Percentiles rank a stretch among this genome's conserved stretches.
Evolutionary conservation across 2,113 vertebrate species (phyloP).

Genomic region (Ceyx margarethae): DNA sequence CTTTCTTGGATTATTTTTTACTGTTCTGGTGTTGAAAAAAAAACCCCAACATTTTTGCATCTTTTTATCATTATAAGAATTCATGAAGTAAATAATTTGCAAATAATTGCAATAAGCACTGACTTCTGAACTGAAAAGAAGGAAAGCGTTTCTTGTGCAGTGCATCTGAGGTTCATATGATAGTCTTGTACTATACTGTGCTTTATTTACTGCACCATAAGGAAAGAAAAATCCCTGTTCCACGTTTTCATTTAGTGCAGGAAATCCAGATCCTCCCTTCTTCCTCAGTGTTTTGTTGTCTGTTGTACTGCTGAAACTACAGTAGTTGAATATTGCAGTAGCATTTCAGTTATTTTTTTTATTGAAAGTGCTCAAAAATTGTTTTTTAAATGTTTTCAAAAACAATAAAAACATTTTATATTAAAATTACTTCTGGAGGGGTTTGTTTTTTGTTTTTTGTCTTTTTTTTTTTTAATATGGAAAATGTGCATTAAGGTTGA

Average conservation of each 20-base stretch:
- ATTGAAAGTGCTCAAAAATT: constrained; percentile 92
- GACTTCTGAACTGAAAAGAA: constrained; percentile 86
- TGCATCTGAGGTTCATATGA: constrained; percentile 88
- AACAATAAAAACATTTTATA: constrained; percentile 98
- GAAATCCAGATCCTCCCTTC: constrained; percentile 77
- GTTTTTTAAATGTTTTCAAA: constrained; percentile 97
- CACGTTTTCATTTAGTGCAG: constrained; percentile 86
- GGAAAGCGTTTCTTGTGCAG: constrained; percentile 82
- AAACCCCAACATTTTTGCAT: constrained; percentile 69
- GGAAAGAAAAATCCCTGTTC: constrained; percentile 77
- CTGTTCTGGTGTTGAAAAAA: constrained; percentile 81
- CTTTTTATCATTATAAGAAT: constrained; percentile 86
- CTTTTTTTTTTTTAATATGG: neutral
- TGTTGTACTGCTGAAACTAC: constrained; percentile 93
- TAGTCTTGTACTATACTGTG: constrained; percentile 83
- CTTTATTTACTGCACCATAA: constrained; percentile 84
- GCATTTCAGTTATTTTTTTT: constrained; percentile 92
- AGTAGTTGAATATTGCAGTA: constrained; percentile 97
- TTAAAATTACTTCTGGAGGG: constrained; percentile 55
- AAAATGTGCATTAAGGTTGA: neutral
- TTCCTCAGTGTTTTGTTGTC: constrained; percentile 83
- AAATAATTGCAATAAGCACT: constrained; percentile 89
- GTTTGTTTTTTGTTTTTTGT: no score
- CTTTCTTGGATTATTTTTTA: constrained; percentile 78
- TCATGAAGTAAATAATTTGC: constrained; percentile 85